These are phyloP conservation scores for Equus przewalskii DNA, from an alignment of 2,113 vertebrate genomes.

Conservation along the genomic window DNA sequence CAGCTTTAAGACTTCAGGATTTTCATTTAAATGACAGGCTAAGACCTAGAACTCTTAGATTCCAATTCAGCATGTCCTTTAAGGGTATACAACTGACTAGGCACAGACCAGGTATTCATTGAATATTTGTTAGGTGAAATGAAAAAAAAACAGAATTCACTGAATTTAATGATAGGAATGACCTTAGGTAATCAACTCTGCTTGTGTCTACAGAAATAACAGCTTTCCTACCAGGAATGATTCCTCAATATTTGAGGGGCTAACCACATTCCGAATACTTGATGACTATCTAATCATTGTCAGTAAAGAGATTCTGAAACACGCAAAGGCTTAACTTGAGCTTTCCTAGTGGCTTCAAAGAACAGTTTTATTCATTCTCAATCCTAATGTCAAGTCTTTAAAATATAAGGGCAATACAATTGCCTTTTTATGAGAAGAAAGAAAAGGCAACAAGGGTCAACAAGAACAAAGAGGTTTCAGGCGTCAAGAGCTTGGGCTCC, in stretches of 20 bases:
- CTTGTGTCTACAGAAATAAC: conserved; percentile 40
- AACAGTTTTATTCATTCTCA: neutral
- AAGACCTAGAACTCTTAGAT: neutral
- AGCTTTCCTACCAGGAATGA: conserved; percentile 2
- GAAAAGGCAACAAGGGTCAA: neutral
- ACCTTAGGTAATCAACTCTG: conserved; percentile 5
- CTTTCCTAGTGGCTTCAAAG: conserved; percentile 26
- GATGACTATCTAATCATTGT: neutral
- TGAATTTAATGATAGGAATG: conserved; percentile 18
- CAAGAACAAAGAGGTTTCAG: neutral
- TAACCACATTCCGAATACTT: conserved; percentile 31
- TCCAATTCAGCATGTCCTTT: conserved; percentile 7
- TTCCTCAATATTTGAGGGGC: neutral
- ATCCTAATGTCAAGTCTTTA: conserved; percentile 48
- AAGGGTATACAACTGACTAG: neutral
- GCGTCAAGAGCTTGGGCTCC: neutral
- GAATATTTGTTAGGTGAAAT: neutral
- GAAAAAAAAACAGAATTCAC: neutral
- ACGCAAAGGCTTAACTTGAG: conserved; percentile 21
- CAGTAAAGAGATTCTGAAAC: conserved; percentile 48
- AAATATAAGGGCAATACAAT: conserved; percentile 25
- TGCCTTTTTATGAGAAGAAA: conserved; percentile 49
- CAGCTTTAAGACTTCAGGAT: neutral
- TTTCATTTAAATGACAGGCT: conserved; percentile 20
- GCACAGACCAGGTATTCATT: conserved; percentile 1